Conservation (phyloP, 2,797 vertebrate species). For the Dendrocincla fuliginosa region DNA sequence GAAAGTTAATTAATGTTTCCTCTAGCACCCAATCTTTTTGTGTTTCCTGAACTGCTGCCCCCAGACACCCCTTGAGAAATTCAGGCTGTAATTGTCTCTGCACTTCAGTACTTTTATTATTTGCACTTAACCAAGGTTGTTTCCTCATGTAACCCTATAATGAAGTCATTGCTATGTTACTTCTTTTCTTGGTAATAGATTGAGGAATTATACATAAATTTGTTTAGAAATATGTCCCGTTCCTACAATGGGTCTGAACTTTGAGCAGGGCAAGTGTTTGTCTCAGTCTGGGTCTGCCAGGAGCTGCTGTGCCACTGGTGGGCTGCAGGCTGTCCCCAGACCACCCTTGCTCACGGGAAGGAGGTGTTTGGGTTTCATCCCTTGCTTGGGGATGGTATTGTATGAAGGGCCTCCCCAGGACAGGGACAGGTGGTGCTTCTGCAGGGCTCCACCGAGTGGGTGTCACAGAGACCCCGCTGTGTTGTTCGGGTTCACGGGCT, state of each 20-base stretch:
- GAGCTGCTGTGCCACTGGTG: accelerated
- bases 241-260: accelerated
- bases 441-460: neutral
- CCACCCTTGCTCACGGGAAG: accelerated
- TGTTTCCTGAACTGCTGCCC: neutral
- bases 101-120: neutral
- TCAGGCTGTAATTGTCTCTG: neutral
- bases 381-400: accelerated
- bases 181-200: neutral
- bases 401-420: accelerated
- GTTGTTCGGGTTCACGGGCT: accelerated
- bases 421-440: accelerated
- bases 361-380: neutral
- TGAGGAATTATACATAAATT: neutral
- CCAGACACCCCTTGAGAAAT: neutral
- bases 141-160: neutral
- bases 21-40: neutral
- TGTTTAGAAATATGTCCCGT: neutral
- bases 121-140: neutral
- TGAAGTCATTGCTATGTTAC: neutral
- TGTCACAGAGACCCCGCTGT: no score
- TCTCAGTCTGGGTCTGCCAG: accelerated
- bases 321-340: neutral
- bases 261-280: neutral
- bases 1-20: neutral